These are phyloP conservation scores for Desmophyllum pertusum DNA, from an alignment of 92 coral and sea anemone species.

Conservation along the genomic window DNA sequence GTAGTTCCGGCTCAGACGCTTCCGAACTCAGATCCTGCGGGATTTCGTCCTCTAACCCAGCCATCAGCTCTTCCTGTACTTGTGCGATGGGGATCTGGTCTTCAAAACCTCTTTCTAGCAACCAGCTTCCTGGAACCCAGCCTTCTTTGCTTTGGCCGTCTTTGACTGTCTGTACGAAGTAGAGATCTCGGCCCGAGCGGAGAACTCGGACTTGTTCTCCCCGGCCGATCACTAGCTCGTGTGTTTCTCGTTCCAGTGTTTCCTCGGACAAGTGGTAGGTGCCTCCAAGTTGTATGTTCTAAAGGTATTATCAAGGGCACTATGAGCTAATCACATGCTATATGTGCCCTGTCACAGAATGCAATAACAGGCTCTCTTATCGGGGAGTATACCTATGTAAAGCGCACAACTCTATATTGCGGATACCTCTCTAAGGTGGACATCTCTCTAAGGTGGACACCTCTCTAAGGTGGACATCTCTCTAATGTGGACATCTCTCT, in stretches of 20 bases:
- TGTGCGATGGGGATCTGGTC: slow-evolving; percentile 39
- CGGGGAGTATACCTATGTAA: too few species aligned
- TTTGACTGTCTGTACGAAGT: slow-evolving; percentile 84
- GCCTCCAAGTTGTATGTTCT: slow-evolving; percentile 87
- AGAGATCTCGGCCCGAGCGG: slow-evolving; percentile 93
- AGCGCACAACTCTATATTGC: too few species aligned
- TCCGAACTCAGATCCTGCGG: slow-evolving; percentile 70
- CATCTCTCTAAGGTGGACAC: too few species aligned
- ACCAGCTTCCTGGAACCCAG: slow-evolving; percentile 92
- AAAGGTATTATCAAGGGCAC: background rate
- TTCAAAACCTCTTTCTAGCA: slow-evolving; percentile 67
- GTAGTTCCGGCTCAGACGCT: slow-evolving; percentile 88
- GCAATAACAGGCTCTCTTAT: too few species aligned
- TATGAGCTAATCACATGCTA: background rate
- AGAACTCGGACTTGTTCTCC: slow-evolving; percentile 89
- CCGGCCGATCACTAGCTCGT: slow-evolving; percentile 71
- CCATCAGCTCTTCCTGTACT: slow-evolving; percentile 50
- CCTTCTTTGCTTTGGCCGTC: slow-evolving; percentile 76
- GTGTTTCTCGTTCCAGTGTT: slow-evolving; percentile 80
- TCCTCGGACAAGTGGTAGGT: slow-evolving; percentile 86
- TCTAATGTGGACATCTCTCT: too few species aligned
- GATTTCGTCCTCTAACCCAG: slow-evolving; percentile 59
- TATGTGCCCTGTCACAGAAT: too few species aligned
- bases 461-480: too few species aligned
- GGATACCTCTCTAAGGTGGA: too few species aligned